phyloP scores from a whole-genome alignment of 2,888 invertebrate genomes.

The Spodoptera exigua region DNA sequence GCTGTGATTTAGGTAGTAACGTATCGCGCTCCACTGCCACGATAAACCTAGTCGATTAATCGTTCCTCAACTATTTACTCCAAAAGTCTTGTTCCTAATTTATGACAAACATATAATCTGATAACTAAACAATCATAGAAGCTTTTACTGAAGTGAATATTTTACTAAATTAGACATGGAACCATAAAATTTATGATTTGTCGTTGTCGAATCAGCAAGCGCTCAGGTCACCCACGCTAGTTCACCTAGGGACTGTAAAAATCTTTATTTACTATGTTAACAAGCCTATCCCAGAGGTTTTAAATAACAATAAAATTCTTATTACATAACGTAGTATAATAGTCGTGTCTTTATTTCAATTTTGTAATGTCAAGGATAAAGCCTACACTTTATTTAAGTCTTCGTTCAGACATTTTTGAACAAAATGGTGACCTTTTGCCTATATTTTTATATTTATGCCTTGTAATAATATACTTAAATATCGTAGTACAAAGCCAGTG shows the following conservation, averaged over 20 bases:
- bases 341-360: constrained; percentile 12
- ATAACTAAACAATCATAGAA: constrained; percentile 7
- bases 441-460: background rate
- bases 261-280: constrained; percentile 9
- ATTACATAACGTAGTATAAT: background rate
- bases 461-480: too few relatives aligned
- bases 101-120: background rate
- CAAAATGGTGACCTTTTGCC: constrained; percentile 24
- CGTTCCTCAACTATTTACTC: constrained; percentile 14
- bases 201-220: constrained; percentile 42
- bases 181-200: constrained; percentile 47
- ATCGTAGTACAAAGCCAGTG: too few relatives aligned
- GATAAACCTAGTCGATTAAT: constrained; percentile 1
- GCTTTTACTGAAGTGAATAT: constrained; percentile 31
- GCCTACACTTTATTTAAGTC: constrained; percentile 16
- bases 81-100: constrained; percentile 3
- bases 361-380: constrained; percentile 28
- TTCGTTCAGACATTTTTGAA: constrained; percentile 6
- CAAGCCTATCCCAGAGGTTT: too few relatives aligned
- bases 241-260: constrained; percentile 4
- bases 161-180: constrained; percentile 49
- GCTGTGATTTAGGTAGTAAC: constrained; percentile 17
- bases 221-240: constrained; percentile 48
- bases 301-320: too few relatives aligned
- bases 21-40: constrained; percentile 2